Evolutionary conservation across 2,888 invertebrate genomes (phyloP), one percentile per base, ranked within the genome.

Genomic region (Isoperla grammatica): DNA sequence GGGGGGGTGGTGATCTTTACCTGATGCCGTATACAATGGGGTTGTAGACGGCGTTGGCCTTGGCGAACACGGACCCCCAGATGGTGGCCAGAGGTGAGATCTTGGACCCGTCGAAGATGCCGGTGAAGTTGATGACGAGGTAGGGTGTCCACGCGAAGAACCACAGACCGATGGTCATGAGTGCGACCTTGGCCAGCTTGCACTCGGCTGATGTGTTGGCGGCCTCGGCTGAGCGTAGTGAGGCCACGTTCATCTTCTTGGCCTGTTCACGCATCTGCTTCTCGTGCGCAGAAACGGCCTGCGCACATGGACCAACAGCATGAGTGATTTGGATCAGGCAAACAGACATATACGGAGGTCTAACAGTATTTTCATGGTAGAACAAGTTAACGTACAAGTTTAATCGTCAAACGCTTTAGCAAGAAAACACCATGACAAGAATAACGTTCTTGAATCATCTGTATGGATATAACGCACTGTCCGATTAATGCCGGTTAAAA

Each of bases 141-240:
- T 93, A 94, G 8, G 93, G 93, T 20, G 91, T 90, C 95, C 95
- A 95, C 50, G 93, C 92, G 81, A 91, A 83, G 78, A 94, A 88
- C 90, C 93, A 95, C 66, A 94, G 76, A 0, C 88, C 83, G 69
- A 95, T 90, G 63, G 93, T 94, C 81, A 90, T 90, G 71, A 95
- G 78, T 57, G 95, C 93, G 57, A 95, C 88, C 81, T 92, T 92
- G 59, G 92, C 92, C 67, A 92, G 75, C 79, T 91, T 90, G 74
- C 87, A 88, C 75, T 92, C 92, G 8, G 91, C 89, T 69, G 90
- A 90, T 53, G 88, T 87, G 68, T 85, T 84, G 12, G 84, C 81
- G 65, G 85, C 83, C 71, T 90, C 89, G 23, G 87, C 82, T 37
- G 90, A 89, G 71, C 92, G 81, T 58, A 93, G 79, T 39, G 91